phyloP scores from a whole-genome alignment of 2,797 vertebrate genomes.

The Poeciliopsis paucimaculata region DNA sequence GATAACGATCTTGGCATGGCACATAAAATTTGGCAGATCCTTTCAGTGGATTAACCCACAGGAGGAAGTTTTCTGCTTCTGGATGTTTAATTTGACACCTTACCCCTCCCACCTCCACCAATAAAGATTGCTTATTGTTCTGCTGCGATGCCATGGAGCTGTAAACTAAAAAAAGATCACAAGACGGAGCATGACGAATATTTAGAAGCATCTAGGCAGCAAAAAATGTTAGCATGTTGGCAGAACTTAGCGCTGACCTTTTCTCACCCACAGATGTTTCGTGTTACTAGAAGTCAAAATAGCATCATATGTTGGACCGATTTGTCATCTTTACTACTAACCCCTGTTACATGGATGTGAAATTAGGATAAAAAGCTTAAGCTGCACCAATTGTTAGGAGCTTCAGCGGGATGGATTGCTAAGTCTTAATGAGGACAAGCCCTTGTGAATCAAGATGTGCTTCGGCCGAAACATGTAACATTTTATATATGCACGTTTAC shows the following conservation, averaged over 20 bases:
- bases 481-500: slow-evolving; percentile 7
- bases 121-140: slow-evolving; percentile 13
- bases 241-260: neutral
- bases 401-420: slow-evolving; percentile 69
- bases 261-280: slow-evolving; percentile 12
- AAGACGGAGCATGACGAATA: neutral
- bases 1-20: slow-evolving; percentile 36
- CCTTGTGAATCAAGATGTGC: slow-evolving; percentile 65
- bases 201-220: neutral
- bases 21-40: slow-evolving; percentile 28
- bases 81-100: slow-evolving; percentile 27
- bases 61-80: slow-evolving; percentile 22
- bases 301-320: slow-evolving; percentile 14
- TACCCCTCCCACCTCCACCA: neutral
- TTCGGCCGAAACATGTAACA: slow-evolving; percentile 15
- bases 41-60: slow-evolving; percentile 37
- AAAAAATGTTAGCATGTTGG: neutral
- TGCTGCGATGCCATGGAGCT: slow-evolving; percentile 6
- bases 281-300: slow-evolving; percentile 40
- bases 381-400: slow-evolving; percentile 68
- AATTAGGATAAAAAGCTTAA: slow-evolving; percentile 71
- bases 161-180: neutral
- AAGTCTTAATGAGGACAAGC: slow-evolving; percentile 76
- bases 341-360: slow-evolving; percentile 33
- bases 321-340: slow-evolving; percentile 35